Conservation (phyloP, 2,888 invertebrate species). For the Caenorhabditis macrosperma region DNA sequence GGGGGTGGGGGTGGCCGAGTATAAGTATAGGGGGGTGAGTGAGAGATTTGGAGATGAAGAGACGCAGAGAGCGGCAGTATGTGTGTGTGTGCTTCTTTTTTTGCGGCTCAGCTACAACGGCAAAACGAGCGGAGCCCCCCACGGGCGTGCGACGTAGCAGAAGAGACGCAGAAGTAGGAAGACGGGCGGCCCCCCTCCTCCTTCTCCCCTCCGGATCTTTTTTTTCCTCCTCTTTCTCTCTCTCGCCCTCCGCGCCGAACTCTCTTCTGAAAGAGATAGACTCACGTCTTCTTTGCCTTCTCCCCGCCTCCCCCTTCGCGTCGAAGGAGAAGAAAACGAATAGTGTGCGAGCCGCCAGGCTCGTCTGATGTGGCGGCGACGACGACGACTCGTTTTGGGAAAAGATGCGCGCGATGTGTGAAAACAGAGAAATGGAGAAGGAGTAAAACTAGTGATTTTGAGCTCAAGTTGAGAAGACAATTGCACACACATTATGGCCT, state of each 20-base stretch:
- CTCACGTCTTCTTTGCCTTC: slow-evolving; percentile 10
- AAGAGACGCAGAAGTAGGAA: background rate
- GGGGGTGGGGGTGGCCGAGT: slow-evolving; percentile 53
- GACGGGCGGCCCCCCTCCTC: slow-evolving; percentile 12
- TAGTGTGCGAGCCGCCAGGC: background rate
- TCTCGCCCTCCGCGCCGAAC: background rate
- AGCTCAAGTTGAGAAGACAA: background rate
- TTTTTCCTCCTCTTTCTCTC: background rate
- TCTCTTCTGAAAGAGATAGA: background rate
- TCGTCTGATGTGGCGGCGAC: no score
- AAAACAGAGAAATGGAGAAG: no score
- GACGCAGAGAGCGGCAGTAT: slow-evolving; percentile 9
- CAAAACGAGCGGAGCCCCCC: background rate
- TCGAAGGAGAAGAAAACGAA: background rate
- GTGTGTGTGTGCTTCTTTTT: background rate
- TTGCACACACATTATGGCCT: background rate
- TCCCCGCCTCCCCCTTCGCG: background rate
- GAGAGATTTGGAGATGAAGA: slow-evolving; percentile 11
- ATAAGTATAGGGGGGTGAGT: slow-evolving; percentile 47
- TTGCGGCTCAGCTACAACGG: background rate
- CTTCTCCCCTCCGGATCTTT: background rate
- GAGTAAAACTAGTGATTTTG: background rate
- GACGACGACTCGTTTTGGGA: background rate
- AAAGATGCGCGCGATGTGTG: no score
- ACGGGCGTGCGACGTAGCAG: no score